Evolutionary conservation across 2,888 invertebrate genomes (phyloP).

Genomic region (Ypsolopha scabrella): DNA sequence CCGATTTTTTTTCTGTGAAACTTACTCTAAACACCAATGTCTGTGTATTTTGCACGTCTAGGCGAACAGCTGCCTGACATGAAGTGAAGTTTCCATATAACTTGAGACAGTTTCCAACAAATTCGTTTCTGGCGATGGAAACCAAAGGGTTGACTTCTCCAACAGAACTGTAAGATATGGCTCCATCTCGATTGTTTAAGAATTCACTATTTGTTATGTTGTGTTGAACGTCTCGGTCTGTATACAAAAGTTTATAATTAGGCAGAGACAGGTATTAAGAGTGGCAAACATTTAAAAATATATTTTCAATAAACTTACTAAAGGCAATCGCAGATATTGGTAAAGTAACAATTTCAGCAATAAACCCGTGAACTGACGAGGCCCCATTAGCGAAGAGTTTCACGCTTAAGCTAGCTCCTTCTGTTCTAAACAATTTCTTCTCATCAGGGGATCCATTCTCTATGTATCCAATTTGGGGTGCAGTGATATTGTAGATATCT

Average conservation of each 20-base stretch:
- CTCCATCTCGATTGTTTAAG: constrained; percentile 86
- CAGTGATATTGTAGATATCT: constrained; percentile 89
- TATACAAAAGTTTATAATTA: constrained; percentile 15
- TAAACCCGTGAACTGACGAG: constrained; percentile 93
- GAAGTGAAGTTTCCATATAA: constrained; percentile 96
- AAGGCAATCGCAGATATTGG: constrained; percentile 93
- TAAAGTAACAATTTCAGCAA: constrained; percentile 95
- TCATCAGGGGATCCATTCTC: constrained; percentile 79
- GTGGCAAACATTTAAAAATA: neutral
- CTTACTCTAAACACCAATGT: constrained; percentile 86
- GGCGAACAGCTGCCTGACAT: constrained; percentile 82
- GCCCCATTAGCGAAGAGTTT: constrained; percentile 96
- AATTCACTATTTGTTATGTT: constrained; percentile 88
- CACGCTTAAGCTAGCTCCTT: constrained; percentile 85
- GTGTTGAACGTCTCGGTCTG: constrained; percentile 92
- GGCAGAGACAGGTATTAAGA: neutral
- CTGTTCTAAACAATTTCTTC: constrained; percentile 81
- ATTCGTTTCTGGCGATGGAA: constrained; percentile 87
- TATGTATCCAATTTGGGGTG: constrained; percentile 77
- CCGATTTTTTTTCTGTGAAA: constrained; percentile 9
- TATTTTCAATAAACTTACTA: constrained; percentile 72
- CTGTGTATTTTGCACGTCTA: constrained; percentile 96
- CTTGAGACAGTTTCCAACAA: constrained; percentile 87
- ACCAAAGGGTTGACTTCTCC: constrained; percentile 95
- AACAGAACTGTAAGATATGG: constrained; percentile 87